These are phyloP conservation scores for Cyphomyrmex costatus DNA, from an alignment of 1,140 invertebrate genomes.

Conservation along the genomic window DNA sequence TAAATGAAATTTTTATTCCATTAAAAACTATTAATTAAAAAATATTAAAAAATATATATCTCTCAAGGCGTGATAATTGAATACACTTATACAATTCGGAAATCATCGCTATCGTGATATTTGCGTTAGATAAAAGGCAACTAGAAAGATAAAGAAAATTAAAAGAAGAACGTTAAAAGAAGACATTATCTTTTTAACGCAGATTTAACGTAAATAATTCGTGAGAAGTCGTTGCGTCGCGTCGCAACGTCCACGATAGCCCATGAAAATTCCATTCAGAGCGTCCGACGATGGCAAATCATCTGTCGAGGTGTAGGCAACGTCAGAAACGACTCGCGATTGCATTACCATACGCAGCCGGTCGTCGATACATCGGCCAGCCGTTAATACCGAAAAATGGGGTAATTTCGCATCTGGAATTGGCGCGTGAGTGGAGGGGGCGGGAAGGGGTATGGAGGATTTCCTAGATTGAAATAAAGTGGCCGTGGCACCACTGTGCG, in stretches of 20 bases:
- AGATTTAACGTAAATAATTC: not conserved
- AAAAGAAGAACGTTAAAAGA: not conserved
- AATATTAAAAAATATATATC: not conserved
- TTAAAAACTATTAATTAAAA: too few relatives aligned
- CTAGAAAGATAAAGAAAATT: not conserved
- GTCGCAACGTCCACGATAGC: not conserved
- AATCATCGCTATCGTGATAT: not conserved
- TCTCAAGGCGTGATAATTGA: not conserved
- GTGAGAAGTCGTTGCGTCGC: not conserved
- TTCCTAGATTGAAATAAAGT: slow-evolving; percentile 87
- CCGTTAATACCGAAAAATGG: slow-evolving; percentile 85
- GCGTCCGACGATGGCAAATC: slow-evolving; percentile 20
- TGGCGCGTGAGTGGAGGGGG: slow-evolving; percentile 63
- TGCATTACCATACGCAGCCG: slow-evolving; percentile 68
- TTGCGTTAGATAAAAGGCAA: not conserved
- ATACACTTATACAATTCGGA: not conserved
- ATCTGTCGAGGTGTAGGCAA: slow-evolving; percentile 37
- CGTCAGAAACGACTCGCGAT: slow-evolving; percentile 69
- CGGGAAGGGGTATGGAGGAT: slow-evolving; percentile 76
- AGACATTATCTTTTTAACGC: not conserved
- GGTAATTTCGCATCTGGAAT: slow-evolving; percentile 84
- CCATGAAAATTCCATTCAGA: slow-evolving; percentile 36
- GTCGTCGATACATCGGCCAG: slow-evolving; percentile 75
- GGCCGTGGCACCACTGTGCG: slow-evolving; percentile 84
- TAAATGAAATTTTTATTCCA: not conserved